These are phyloP conservation scores for Scophthalmus maximus DNA, from an alignment of 2,113 vertebrate genomes.

Conservation along the genomic window DNA sequence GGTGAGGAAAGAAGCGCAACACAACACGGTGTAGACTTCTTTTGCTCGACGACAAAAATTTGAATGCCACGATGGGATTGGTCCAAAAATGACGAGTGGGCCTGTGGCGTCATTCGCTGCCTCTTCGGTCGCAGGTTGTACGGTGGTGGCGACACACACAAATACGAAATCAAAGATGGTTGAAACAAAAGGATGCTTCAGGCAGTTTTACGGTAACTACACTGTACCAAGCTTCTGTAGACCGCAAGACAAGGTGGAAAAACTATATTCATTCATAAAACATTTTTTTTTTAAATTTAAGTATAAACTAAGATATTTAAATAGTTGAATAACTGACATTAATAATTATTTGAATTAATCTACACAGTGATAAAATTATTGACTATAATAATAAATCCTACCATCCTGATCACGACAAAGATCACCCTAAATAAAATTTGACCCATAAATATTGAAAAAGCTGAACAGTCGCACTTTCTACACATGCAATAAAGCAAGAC, in stretches of 20 bases:
- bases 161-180: background rate
- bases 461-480: background rate
- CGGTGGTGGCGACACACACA: slow-evolving; percentile 1
- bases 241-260: background rate
- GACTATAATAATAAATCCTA: background rate
- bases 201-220: background rate
- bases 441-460: background rate
- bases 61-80: slow-evolving; percentile 63
- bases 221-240: background rate
- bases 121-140: slow-evolving; percentile 33
- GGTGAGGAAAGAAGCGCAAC: slow-evolving; percentile 56
- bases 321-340: background rate
- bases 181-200: background rate
- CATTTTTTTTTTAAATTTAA: background rate
- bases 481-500: slow-evolving; percentile 4
- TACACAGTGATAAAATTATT: background rate
- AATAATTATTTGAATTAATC: background rate
- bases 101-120: slow-evolving; percentile 53
- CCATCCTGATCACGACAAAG: background rate
- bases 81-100: slow-evolving; percentile 55
- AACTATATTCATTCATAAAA: background rate
- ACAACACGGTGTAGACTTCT: slow-evolving; percentile 39
- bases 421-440: background rate
- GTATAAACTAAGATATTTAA: too few relatives aligned
- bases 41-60: slow-evolving; percentile 65